A percentile compares a stretch with the other conserved stretches of the same genome.
Evolutionary conservation across 2,888 invertebrate genomes (phyloP).

Genomic region (Brachyopa scutellaris): DNA sequence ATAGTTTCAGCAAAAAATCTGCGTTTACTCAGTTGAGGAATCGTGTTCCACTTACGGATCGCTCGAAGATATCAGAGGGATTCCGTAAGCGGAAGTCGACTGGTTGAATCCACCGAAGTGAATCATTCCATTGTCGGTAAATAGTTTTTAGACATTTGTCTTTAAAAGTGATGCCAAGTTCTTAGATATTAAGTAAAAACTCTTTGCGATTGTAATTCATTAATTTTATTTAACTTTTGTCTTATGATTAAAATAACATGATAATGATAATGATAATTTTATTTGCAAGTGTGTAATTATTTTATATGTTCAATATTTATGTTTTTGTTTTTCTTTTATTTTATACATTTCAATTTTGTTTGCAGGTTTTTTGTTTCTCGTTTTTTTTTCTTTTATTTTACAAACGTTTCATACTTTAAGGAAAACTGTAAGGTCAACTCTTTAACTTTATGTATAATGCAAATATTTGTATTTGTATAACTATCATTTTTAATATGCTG

Average conservation of each 20-base stretch:
- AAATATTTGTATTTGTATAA: slow-evolving; percentile 1
- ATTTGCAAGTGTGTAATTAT: slow-evolving; percentile 43
- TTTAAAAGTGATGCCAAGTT: too few relatives aligned
- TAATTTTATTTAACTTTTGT: slow-evolving; percentile 66
- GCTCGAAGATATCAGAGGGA: too few relatives aligned
- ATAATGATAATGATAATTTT: slow-evolving; percentile 65
- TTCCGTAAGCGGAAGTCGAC: too few relatives aligned
- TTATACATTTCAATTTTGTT: slow-evolving; percentile 12
- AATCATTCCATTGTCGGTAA: too few relatives aligned
- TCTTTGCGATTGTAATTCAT: slow-evolving; percentile 36
- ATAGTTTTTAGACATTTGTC: too few relatives aligned
- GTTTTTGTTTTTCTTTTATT: slow-evolving; percentile 31
- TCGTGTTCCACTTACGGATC: too few relatives aligned
- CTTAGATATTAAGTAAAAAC: neutral
- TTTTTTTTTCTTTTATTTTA: slow-evolving; percentile 25
- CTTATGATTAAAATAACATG: slow-evolving; percentile 71
- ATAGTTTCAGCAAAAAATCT: too few relatives aligned
- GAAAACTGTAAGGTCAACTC: slow-evolving; percentile 7
- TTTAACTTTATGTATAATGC: slow-evolving; percentile 1
- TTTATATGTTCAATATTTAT: slow-evolving; percentile 24
- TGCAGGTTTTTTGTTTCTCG: slow-evolving; percentile 24
- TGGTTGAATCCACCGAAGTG: too few relatives aligned
- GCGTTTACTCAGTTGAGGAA: too few relatives aligned
- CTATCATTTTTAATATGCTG: slow-evolving; percentile 7
- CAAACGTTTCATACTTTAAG: slow-evolving; percentile 11